Evolutionary conservation across 2,113 vertebrate genomes (phyloP).

Genomic region (Rattus norvegicus): GRCr8 NC_086033.1:77908001-77908500

Average conservation of each 20-base stretch:
- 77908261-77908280: background rate
- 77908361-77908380: background rate
- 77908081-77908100: background rate
- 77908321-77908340: background rate
- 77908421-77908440: background rate
- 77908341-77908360: background rate
- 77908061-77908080: too few relatives aligned
- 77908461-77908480: background rate
- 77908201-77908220: background rate
- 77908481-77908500: background rate
- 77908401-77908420: background rate
- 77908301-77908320: background rate
- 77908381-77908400: background rate
- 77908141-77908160: background rate
- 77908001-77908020: background rate
- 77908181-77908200: accelerated
- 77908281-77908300: background rate
- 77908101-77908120: background rate
- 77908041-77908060: background rate
- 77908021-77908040: background rate
- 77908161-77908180: accelerated
- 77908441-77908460: background rate
- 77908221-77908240: background rate
- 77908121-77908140: background rate
- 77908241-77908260: background rate